These are phyloP conservation scores for Dilophus febrilis DNA, from an alignment of 2,888 invertebrate species.

Conservation along the genomic window DNA sequence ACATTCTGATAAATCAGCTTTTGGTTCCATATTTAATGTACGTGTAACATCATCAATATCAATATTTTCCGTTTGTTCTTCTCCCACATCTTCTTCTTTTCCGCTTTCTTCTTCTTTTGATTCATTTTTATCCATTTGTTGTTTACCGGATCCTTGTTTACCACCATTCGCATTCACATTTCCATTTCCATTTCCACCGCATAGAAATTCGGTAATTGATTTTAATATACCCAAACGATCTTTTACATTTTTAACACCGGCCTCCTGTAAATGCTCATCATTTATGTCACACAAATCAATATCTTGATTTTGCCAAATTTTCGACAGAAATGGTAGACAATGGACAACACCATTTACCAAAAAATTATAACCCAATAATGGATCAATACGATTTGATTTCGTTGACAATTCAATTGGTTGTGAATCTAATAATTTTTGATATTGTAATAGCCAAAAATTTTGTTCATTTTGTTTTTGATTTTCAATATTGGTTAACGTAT, in stretches of 20 bases:
- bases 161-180: neutral
- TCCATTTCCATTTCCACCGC: conserved; percentile 11
- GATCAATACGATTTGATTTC: conserved; percentile 44
- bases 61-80: conserved; percentile 20
- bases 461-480: conserved; percentile 32
- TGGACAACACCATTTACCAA: conserved; percentile 56
- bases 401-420: conserved; percentile 49
- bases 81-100: conserved; percentile 13
- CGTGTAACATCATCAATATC: conserved; percentile 23
- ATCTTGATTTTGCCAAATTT: conserved; percentile 14
- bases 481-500: conserved; percentile 57
- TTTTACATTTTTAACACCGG: conserved; percentile 35
- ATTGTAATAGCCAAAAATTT: conserved; percentile 64
- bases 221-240: conserved; percentile 45
- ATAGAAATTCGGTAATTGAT: conserved; percentile 43
- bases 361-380: conserved; percentile 46
- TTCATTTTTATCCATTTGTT: conserved; percentile 4
- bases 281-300: conserved; percentile 28
- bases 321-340: conserved; percentile 50
- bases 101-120: conserved; percentile 9
- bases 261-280: conserved; percentile 37
- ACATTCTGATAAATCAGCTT: conserved; percentile 43
- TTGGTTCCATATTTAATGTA: conserved; percentile 10
- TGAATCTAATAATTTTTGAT: conserved; percentile 62
- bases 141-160: neutral